Evolutionary conservation across 53 echinoderm and acorn worm genomes (phyloP).

Genomic region (Actinopyga echinites): DNA sequence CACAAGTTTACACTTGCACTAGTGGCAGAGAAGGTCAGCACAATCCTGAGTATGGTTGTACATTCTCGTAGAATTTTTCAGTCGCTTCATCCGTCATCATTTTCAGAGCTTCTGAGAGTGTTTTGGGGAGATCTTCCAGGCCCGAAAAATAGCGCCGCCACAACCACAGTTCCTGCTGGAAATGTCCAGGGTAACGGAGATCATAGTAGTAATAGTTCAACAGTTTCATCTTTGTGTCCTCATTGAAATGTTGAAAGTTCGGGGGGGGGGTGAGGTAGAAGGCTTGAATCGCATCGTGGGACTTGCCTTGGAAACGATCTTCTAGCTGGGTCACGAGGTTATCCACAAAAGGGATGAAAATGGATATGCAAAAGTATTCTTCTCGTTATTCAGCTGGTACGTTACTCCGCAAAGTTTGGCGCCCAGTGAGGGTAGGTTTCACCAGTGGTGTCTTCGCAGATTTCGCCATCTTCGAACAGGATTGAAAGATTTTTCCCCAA

Average conservation of each 20-base stretch:
- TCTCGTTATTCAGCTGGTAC: too few relatives aligned
- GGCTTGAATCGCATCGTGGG: conserved; percentile 11
- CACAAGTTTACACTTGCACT: background rate
- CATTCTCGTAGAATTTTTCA: conserved; percentile 12
- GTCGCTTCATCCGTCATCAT: conserved; percentile 23
- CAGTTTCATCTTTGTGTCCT: background rate
- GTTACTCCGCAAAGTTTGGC: background rate
- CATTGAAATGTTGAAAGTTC: background rate
- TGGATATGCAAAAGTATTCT: background rate
- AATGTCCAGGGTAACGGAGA: background rate
- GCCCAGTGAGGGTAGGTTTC: background rate
- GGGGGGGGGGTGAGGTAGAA: conserved; percentile 1
- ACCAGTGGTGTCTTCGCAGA: background rate
- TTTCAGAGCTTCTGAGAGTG: background rate
- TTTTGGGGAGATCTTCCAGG: background rate
- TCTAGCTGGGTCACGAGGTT: conserved; percentile 2
- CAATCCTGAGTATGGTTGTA: background rate
- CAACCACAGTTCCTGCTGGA: background rate
- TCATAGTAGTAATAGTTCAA: conserved; percentile 11
- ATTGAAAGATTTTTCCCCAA: background rate
- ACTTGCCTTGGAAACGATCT: conserved; percentile 14
- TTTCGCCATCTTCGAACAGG: conserved; percentile 14
- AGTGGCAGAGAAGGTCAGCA: conserved; percentile 11
- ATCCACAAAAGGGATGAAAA: background rate
- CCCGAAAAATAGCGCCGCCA: background rate